A percentile compares a stretch with the other conserved stretches of the same genome.
Conservation (phyloP, 2,113 vertebrate species). For the Toxotes chatareus region DNA sequence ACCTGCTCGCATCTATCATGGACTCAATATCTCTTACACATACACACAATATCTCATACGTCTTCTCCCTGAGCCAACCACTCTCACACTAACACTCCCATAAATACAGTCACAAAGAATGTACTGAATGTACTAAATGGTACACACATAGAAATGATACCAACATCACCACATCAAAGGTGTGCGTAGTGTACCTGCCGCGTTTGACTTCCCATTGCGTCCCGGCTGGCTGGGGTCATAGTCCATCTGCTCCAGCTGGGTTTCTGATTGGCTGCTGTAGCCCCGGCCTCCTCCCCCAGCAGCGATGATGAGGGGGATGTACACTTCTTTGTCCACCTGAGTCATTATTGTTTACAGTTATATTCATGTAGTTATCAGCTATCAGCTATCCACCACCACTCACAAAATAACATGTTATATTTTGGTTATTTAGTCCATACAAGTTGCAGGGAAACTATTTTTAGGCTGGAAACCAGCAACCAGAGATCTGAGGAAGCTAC, state of each 20-base stretch:
- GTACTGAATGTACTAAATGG: background rate
- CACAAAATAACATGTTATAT: no score
- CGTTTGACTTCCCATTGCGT: slow-evolving; percentile 91
- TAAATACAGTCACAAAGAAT: background rate
- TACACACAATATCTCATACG: no score
- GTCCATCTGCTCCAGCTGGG: slow-evolving; percentile 89
- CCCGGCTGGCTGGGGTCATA: slow-evolving; percentile 88
- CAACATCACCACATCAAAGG: slow-evolving; percentile 15
- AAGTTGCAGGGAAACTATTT: no score
- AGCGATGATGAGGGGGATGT: slow-evolving; percentile 92
- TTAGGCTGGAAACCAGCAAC: no score
- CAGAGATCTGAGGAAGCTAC: no score
- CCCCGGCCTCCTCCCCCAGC: slow-evolving; percentile 96
- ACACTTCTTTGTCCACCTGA: slow-evolving; percentile 90
- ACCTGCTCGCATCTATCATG: slow-evolving; percentile 1
- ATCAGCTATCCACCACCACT: no score
- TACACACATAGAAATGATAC: slow-evolving; percentile 4
- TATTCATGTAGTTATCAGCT: background rate
- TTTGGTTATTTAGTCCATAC: no score
- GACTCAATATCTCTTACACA: background rate
- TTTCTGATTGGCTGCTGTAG: slow-evolving; percentile 86
- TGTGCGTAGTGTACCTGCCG: slow-evolving; percentile 86
- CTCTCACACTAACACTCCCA: background rate
- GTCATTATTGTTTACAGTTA: slow-evolving; percentile 38
- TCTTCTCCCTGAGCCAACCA: background rate